A percentile compares a stretch with the other conserved stretches of the same genome.
phyloP scores from a whole-genome alignment of 2,797 vertebrate species.

The Liasis olivaceus region DNA sequence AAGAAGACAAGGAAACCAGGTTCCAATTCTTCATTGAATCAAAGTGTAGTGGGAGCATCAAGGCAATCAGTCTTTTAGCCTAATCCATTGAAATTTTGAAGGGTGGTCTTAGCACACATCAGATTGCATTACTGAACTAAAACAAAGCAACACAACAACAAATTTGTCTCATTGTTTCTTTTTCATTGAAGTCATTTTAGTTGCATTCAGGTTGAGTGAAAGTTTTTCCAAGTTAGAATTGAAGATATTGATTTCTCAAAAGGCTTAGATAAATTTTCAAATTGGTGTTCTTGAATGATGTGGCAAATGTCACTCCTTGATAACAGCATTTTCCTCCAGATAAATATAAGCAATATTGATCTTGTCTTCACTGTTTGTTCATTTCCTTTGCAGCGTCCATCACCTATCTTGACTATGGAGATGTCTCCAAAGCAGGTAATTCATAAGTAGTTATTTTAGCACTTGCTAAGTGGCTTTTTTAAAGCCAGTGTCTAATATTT shows the following conservation, averaged over 20 bases:
- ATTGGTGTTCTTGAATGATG: neutral
- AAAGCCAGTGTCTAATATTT: fast-evolving
- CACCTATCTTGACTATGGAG: conserved; percentile 86
- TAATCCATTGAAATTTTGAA: too few species aligned
- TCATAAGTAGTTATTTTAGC: neutral
- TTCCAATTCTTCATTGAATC: too few species aligned
- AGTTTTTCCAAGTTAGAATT: neutral
- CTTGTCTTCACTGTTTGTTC: conserved; percentile 2
- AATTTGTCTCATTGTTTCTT: too few species aligned
- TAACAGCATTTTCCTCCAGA: neutral
- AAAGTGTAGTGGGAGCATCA: too few species aligned
- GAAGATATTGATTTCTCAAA: neutral
- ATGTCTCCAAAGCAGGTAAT: conserved; percentile 95
- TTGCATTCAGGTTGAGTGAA: too few species aligned
- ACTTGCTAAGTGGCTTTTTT: conserved; percentile 3
- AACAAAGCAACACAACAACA: too few species aligned
- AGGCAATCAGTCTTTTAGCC: too few species aligned
- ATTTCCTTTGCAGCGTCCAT: conserved; percentile 80
- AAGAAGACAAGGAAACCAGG: too few species aligned
- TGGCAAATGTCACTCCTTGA: neutral
- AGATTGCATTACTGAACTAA: too few species aligned
- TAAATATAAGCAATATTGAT: neutral
- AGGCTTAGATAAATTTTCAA: neutral
- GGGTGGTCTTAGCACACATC: too few species aligned
- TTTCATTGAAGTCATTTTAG: too few species aligned